Base-by-base conservation (phyloP, 2,113 vertebrate species). In the rat (Rattus norvegicus) region DNA sequence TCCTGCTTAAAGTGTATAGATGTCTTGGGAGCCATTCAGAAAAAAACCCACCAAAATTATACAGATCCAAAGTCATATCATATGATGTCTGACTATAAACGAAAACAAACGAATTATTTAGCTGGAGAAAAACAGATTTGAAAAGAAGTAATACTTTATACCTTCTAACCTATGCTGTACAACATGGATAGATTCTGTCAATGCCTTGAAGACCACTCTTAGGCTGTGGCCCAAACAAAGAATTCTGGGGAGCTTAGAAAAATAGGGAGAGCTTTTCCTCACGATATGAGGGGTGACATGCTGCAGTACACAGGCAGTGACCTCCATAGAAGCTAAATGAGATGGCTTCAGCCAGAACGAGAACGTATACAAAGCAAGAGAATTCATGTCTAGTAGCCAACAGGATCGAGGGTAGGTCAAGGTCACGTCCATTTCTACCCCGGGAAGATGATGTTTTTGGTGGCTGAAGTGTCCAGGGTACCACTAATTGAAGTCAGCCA, bases 221-320 rank as follows among this genome's bases (percentile, higher is more conserved):
- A 76, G 43, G 20, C 75, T 72, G 6, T 92, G 28, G n/a, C 20
- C 52, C 92, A 73, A 83, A 67, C n/a, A 56, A 85, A 84, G 19
- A 52, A 88, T 49, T n/a, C 33, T 67, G 22, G 9, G 36, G 20
- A 30, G 30, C 12, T 14, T 72, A 30, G 91, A 92, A 91, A 96
- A 97, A 92, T 16, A 80, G 20, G 65, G 19, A 92, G 39, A 88
- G 9, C 5, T 85, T 94, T 96, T 86, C 33, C 79, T 75, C 88
- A 61, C 76, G 77, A 76, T 17, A 95, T 88, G 70, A 79, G 36
- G 28, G 80, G 79, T 28, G 56, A 91, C 49, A 88, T 69, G 43
- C 28, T 92, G 13, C 7, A 94, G 56, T 39, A 75, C 6, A 61
- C 30, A 81, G 67, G 54, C 52, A 67, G 39, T 43, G 59, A 19